Evolutionary conservation across 2,797 vertebrate species (phyloP), one percentile per base, ranked within the genome.

Genomic region (Microctenopoma steveboyesi): DNA sequence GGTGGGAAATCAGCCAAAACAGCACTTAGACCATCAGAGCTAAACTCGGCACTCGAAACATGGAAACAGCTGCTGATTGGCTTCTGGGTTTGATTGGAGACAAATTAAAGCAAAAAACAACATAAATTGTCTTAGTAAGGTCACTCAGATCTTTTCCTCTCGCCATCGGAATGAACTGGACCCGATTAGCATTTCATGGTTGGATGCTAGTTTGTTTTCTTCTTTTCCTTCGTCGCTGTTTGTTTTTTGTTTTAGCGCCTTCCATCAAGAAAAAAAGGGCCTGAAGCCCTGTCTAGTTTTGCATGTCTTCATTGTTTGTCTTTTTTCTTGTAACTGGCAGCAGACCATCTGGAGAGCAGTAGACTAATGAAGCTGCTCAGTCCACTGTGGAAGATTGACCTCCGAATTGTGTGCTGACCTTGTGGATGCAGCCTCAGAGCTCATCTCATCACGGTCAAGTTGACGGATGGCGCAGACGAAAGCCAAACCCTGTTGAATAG

Each of bases 381-480:
- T 49, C 69, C 62, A 5, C 68, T 67, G 82, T 70, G 76, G 61
- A 64, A 54, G 72, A 78, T 65, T 55, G 37, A 85, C 88, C 84
- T 84, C 76, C 61, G 81, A 53, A 79, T 37, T 57, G 70, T 27
- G 70, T 1, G 51, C 14, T 64, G 81, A 88, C 89, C 86, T 88
- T 87, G 88, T 62, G 67, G 54, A 33, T 4, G 60, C 68, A 55
- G 81, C 81, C 74, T 75, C 62, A 12, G 67, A 82, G 83, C 84
- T 83, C 74, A 73, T 86, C 78, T 78, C 82, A 72, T 81, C 80
- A 78, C 74, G 30, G 71, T 79, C 70, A 64, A 74, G 69, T 82
- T 87, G 82, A 82, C 79, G 58, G 82, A 81, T 77, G 82, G 62
- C 27, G 64, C 48, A 65, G 78, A 76, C 43, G 42, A 71, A 61